Conservation (phyloP, 2,113 vertebrate species). For the Etheostoma spectabile region DNA sequence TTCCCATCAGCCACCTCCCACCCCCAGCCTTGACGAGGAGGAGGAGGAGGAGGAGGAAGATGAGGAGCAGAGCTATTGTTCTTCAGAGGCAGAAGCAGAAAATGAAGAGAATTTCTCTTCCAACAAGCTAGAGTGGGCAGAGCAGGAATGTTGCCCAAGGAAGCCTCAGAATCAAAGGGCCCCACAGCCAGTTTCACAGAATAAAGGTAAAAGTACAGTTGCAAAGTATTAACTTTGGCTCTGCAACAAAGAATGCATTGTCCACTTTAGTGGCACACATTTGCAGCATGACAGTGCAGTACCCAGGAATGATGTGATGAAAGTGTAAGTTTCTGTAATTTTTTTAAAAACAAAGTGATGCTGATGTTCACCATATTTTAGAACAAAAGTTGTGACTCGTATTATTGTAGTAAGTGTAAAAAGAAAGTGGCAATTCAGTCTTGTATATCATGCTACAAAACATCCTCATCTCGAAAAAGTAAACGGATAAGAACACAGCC, state of each 20-base stretch:
- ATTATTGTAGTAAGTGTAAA: neutral
- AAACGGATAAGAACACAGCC: neutral
- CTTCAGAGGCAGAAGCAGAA: slow-evolving; percentile 67
- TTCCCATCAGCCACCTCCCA: slow-evolving; percentile 73
- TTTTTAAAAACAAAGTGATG: neutral
- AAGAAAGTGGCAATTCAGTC: neutral
- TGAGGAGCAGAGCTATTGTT: slow-evolving; percentile 70
- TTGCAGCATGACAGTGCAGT: neutral
- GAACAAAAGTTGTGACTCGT: neutral
- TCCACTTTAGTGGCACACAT: neutral
- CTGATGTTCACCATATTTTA: neutral
- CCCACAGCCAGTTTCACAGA: slow-evolving; percentile 40
- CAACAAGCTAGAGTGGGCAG: slow-evolving; percentile 53
- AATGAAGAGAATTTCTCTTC: slow-evolving; percentile 40
- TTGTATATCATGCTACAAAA: neutral
- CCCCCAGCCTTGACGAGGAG: slow-evolving; percentile 59
- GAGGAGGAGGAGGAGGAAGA: slow-evolving; percentile 61
- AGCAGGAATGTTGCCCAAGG: slow-evolving; percentile 15
- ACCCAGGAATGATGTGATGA: too few relatives aligned
- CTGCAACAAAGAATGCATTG: neutral
- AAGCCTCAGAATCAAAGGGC: slow-evolving; percentile 54
- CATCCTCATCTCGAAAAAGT: neutral
- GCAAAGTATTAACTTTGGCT: neutral
- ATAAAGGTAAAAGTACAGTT: slow-evolving; percentile 60
- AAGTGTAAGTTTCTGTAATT: neutral